Evolutionary conservation across 2,888 invertebrate species (phyloP).

Genomic region (Limnephilus marmoratus): DNA sequence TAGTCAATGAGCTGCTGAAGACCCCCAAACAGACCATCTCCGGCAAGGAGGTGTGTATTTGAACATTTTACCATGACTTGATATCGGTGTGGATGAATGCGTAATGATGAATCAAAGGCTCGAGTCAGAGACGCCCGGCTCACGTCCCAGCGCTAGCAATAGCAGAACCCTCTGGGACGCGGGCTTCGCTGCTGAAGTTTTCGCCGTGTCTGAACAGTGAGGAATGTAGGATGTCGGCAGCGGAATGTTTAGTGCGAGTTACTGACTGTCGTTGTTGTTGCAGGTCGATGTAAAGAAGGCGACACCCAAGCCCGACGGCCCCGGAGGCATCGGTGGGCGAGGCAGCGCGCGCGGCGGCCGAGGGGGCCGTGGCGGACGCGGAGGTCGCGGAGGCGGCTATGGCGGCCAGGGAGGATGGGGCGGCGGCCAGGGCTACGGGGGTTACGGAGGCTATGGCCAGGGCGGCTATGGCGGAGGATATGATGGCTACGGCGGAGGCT

Average conservation of each 20-base stretch:
- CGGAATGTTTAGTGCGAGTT: background rate
- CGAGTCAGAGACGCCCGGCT: slow-evolving; percentile 57
- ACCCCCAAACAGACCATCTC: slow-evolving; percentile 95
- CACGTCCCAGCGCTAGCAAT: slow-evolving; percentile 65
- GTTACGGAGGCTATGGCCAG: slow-evolving; percentile 83
- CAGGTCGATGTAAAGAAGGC: slow-evolving; percentile 96
- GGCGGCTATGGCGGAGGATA: slow-evolving; percentile 85
- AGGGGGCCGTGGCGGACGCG: slow-evolving; percentile 81
- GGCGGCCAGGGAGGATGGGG: slow-evolving; percentile 82
- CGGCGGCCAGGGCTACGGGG: slow-evolving; percentile 80
- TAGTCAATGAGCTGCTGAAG: slow-evolving; percentile 93
- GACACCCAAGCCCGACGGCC: slow-evolving; percentile 91
- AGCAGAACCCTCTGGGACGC: slow-evolving; percentile 66
- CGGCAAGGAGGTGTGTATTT: slow-evolving; percentile 87
- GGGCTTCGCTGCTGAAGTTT: slow-evolving; percentile 48
- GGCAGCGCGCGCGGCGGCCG: slow-evolving; percentile 82
- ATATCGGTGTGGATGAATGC: background rate
- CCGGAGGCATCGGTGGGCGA: slow-evolving; percentile 82
- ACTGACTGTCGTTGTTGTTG: slow-evolving; percentile 40
- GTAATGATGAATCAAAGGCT: slow-evolving; percentile 60
- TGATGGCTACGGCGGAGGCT: slow-evolving; percentile 85
- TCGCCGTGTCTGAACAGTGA: slow-evolving; percentile 63
- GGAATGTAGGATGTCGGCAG: slow-evolving; percentile 55
- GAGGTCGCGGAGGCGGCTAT: slow-evolving; percentile 82
- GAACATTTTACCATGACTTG: background rate